These are phyloP conservation scores for Pangasianodon gigas DNA, from an alignment of 2,113 vertebrate species.

Conservation along the genomic window DNA sequence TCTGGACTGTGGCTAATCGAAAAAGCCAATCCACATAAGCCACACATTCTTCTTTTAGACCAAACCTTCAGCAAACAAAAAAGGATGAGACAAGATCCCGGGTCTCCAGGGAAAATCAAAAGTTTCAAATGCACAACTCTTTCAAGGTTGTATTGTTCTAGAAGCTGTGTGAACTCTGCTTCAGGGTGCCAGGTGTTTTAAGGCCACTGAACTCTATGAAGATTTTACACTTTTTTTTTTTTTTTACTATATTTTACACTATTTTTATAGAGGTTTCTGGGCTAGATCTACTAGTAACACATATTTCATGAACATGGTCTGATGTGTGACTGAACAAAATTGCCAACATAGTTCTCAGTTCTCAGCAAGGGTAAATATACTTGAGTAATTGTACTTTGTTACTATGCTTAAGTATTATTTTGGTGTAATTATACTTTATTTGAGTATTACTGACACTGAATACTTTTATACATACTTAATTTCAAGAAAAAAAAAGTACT, in stretches of 20 bases:
- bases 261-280: background rate
- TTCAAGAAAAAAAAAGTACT: background rate
- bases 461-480: background rate
- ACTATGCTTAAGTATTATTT: background rate
- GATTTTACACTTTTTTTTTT: background rate
- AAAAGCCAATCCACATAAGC: conserved; percentile 20
- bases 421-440: background rate
- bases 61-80: conserved; percentile 27
- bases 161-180: background rate
- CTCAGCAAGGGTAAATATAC: background rate
- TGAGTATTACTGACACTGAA: background rate
- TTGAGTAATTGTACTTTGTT: background rate
- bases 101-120: background rate
- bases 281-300: background rate
- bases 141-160: background rate
- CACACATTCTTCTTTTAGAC: background rate
- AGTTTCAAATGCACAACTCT: conserved; percentile 24
- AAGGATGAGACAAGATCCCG: background rate
- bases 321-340: background rate
- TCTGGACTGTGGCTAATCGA: conserved; percentile 16
- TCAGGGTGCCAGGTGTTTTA: background rate
- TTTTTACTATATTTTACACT: background rate
- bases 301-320: background rate
- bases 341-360: background rate
- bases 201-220: background rate